These are phyloP conservation scores for Lumbricus terrestris DNA, from an alignment of 2,888 invertebrate species.

Conservation along the genomic window DNA sequence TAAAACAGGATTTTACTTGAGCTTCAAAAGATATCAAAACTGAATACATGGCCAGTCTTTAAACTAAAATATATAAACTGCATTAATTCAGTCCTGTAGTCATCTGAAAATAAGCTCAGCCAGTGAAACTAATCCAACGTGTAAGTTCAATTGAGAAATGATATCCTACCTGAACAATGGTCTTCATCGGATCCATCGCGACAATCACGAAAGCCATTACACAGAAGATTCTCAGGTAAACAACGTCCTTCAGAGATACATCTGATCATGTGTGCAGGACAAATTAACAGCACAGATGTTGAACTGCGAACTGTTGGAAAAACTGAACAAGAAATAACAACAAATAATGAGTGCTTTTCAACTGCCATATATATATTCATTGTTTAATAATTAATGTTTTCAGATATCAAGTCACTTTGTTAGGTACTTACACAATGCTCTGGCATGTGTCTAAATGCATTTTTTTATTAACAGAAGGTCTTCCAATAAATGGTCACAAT, in stretches of 20 bases:
- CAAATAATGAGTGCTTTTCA: background rate
- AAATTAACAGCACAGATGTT: background rate
- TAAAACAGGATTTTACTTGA: no score
- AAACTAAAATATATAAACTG: no score
- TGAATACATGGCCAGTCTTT: no score
- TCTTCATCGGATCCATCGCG: conserved; percentile 43
- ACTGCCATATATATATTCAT: background rate
- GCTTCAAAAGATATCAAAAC: no score
- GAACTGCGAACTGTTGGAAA: background rate
- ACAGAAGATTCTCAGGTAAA: conserved; percentile 31
- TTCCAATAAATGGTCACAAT: no score
- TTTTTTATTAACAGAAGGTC: no score
- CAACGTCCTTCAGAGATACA: background rate
- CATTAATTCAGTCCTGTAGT: no score
- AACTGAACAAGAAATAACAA: background rate
- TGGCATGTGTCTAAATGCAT: no score
- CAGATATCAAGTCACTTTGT: background rate
- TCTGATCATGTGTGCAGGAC: background rate
- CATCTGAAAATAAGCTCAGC: no score
- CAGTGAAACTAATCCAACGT: no score
- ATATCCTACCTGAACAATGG: conserved; percentile 34
- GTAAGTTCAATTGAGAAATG: no score
- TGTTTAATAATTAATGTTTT: background rate
- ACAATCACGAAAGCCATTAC: conserved; percentile 47
- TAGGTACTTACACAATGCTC: background rate